Evolutionary conservation across 1,140 invertebrate species (phyloP).

Genomic region (Brevipalpus yothersi): DNA sequence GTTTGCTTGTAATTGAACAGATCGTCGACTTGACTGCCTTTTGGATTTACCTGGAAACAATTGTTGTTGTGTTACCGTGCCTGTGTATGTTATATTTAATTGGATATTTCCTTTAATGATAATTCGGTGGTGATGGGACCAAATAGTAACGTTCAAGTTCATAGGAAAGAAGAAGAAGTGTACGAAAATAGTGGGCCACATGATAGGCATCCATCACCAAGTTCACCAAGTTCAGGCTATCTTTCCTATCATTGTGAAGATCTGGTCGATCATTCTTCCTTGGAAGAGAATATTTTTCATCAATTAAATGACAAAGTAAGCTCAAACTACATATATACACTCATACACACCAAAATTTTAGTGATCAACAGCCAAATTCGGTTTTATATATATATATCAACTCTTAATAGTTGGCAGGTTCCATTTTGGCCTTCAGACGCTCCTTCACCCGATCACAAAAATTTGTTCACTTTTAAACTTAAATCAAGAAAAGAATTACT

Average conservation of each 20-base stretch:
- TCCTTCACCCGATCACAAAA: too few relatives aligned
- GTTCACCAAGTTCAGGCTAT: constrained; percentile 40
- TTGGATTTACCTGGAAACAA: not conserved
- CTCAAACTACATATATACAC: constrained; percentile 9
- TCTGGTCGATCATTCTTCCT: constrained; percentile 58
- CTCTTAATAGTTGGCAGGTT: too few relatives aligned
- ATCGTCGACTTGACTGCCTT: not conserved
- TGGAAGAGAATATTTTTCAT: constrained; percentile 70
- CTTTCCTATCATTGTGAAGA: constrained; percentile 32
- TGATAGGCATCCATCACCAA: constrained; percentile 46
- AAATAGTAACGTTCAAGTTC: not conserved
- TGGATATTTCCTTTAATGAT: not conserved
- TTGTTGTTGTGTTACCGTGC: not conserved
- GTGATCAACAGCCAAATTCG: too few relatives aligned
- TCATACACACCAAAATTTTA: constrained; percentile 15
- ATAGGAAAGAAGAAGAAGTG: not conserved
- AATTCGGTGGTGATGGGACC: not conserved
- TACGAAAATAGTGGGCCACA: constrained; percentile 31
- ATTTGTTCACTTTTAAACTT: too few relatives aligned
- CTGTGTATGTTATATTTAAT: not conserved
- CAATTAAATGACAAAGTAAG: constrained; percentile 55
- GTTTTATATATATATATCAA: too few relatives aligned
- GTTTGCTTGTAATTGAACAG: not conserved
- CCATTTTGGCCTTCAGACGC: too few relatives aligned
- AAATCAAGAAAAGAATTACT: too few relatives aligned